phyloP scores from a whole-genome alignment of 2,113 vertebrate species.

The Platichthys stellatus region DNA sequence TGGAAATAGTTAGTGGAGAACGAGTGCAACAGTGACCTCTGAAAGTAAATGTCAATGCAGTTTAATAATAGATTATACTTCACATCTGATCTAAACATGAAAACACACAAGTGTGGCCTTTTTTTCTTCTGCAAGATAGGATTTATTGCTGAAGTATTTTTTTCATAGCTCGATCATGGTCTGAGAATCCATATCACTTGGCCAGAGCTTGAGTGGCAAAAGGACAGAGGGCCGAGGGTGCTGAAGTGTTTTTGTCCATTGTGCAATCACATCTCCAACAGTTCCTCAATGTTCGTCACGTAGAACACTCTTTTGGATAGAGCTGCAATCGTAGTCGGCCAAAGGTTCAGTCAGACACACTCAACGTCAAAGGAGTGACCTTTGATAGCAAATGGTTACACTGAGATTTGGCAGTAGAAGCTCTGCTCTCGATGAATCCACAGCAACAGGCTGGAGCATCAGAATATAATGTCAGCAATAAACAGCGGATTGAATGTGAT shows the following conservation, averaged over 20 bases:
- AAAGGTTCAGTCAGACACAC: conserved; percentile 7
- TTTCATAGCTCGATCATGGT: background rate
- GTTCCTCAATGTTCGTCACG: background rate
- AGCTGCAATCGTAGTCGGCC: background rate
- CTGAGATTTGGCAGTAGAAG: background rate
- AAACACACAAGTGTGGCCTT: background rate
- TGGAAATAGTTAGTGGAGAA: background rate
- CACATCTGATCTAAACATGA: background rate
- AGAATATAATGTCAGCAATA: background rate
- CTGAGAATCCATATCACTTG: background rate
- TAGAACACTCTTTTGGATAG: background rate
- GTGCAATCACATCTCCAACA: background rate
- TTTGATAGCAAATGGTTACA: background rate
- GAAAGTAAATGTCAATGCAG: background rate
- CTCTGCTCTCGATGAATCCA: background rate
- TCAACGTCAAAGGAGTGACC: background rate
- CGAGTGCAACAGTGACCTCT: background rate
- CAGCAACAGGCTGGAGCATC: background rate
- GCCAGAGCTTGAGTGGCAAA: background rate
- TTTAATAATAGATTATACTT: background rate
- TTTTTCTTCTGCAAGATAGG: background rate
- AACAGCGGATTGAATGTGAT: background rate
- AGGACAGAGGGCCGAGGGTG: no score
- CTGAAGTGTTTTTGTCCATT: background rate
- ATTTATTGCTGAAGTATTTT: background rate